phyloP scores from a whole-genome alignment of 2,888 invertebrate genomes.

The Stenoptilia bipunctidactyla region DNA sequence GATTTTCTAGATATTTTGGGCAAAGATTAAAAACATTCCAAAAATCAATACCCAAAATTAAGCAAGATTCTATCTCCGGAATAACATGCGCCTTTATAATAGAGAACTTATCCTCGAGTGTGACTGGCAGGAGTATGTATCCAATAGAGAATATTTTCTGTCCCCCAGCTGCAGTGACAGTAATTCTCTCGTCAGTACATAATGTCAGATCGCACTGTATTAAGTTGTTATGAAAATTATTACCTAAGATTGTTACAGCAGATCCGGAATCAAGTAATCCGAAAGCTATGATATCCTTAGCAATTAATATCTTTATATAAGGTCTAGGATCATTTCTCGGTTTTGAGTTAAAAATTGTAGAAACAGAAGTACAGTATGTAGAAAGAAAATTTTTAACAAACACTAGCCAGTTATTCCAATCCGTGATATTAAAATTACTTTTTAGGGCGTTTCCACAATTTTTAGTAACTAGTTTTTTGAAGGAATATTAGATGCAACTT shows the following conservation, averaged over 20 bases:
- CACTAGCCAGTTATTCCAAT: constrained; percentile 15
- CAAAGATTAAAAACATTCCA: constrained; percentile 9
- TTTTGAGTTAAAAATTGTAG: constrained; percentile 8
- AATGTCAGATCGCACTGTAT: neutral
- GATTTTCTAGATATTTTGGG: constrained; percentile 7
- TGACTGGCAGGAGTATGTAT: constrained; percentile 9
- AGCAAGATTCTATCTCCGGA: constrained; percentile 9
- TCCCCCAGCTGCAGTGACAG: constrained; percentile 13
- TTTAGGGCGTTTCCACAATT: constrained; percentile 3
- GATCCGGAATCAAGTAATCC: constrained; percentile 17
- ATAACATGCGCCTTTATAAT: constrained; percentile 13
- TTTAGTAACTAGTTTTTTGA: constrained; percentile 10
- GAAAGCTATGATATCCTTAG: neutral
- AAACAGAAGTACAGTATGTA: constrained; percentile 1
- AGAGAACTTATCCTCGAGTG: constrained; percentile 8
- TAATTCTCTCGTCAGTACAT: neutral
- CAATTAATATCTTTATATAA: constrained; percentile 9
- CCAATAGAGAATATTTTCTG: constrained; percentile 8
- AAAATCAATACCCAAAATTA: constrained; percentile 17
- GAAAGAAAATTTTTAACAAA: constrained; percentile 9
- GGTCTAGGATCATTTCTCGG: constrained; percentile 8
- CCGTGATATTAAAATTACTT: neutral
- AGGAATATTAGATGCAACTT: neutral
- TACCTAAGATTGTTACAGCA: constrained; percentile 13
- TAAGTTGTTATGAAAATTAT: constrained; percentile 7